Evolutionary conservation across 2,888 invertebrate species (phyloP).

Genomic region (Syritta pipiens): DNA sequence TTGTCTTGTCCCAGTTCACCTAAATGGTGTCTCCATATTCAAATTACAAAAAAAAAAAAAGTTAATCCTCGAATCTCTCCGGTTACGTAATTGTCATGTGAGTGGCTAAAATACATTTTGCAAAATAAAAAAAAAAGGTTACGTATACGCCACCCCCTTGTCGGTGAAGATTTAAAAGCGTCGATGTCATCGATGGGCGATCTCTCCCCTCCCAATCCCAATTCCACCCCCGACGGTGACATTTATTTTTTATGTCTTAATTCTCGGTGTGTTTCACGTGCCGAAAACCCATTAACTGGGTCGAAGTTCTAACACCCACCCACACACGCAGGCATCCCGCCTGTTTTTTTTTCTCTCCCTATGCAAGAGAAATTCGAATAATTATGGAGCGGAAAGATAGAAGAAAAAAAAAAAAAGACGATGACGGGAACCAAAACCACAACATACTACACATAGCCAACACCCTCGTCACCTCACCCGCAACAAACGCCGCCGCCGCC

Average conservation of each 20-base stretch:
- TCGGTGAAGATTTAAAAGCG: too few relatives aligned
- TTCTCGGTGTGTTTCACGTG: slow-evolving; percentile 49
- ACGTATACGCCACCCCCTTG: slow-evolving; percentile 35
- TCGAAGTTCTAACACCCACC: slow-evolving; percentile 25
- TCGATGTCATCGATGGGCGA: too few relatives aligned
- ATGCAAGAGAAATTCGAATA: neutral
- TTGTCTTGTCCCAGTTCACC: neutral
- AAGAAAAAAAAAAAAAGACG: neutral
- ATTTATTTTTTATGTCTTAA: slow-evolving; percentile 55
- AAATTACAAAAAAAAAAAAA: neutral
- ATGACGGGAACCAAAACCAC: neutral
- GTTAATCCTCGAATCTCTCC: neutral
- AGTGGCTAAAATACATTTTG: neutral
- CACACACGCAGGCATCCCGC: neutral
- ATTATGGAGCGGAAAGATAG: neutral
- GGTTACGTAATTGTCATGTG: neutral
- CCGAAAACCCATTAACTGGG: slow-evolving; percentile 41
- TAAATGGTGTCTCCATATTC: too few relatives aligned
- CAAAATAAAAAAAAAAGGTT: neutral
- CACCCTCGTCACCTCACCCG: slow-evolving; percentile 8
- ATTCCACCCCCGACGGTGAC: slow-evolving; percentile 5
- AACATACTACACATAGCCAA: neutral
- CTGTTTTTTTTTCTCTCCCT: neutral
- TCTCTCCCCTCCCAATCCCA: too few relatives aligned
- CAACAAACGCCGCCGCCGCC: slow-evolving; percentile 6